Evolutionary conservation across 92 coral and sea anemone species (phyloP), one percentile per base, ranked within the genome.

Genomic region (Galaxea fascicularis): DNA sequence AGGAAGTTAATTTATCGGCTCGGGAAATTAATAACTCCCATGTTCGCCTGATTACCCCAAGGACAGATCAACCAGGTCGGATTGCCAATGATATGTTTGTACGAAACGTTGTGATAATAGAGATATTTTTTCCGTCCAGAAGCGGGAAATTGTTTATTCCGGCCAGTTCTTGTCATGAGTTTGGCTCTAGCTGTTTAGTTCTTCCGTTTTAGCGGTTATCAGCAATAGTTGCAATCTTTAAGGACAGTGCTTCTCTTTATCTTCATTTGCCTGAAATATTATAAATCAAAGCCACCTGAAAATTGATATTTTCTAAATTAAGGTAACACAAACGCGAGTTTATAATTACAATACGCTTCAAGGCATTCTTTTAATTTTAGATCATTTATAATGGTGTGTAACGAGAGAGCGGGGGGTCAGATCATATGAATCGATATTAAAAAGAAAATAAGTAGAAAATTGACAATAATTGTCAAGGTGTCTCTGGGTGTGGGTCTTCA

Each of bases 1-100:
- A 81, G 85, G 85, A 81, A 81, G 85, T 81, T 69, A 70, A 69
- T 81, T 70, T 82, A 70, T 80, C 68, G 76, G 54, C 58, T 68
- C 26, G 76, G 66, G 51, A 80, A 68, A 80, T 67, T 80, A 78
- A 78, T 78, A 78, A 58, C 68, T 51, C 52, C 16, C 2, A 6
- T 35, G 60, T 16, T 62, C 49, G 17, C 16, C 17, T 31, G 68
- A 27, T 66, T 20, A 24, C 65, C 47, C 39, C 9, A 46, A 41
- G 53, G 65, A 77, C 21, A 20, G 45, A 79, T 78, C 35, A 78
- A 21, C 29, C 15, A 7, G 66, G 29, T 35, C 51, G 9, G 52
- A 17, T 70, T 44, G 39, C 46, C 78, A 25, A 24, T 66, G 76
- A 49, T 45, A 21, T 46, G 25, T 17, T 65, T 41, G 10, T 44